phyloP scores from a whole-genome alignment of 2,888 invertebrate species.

The Embidobia sp. region DNA sequence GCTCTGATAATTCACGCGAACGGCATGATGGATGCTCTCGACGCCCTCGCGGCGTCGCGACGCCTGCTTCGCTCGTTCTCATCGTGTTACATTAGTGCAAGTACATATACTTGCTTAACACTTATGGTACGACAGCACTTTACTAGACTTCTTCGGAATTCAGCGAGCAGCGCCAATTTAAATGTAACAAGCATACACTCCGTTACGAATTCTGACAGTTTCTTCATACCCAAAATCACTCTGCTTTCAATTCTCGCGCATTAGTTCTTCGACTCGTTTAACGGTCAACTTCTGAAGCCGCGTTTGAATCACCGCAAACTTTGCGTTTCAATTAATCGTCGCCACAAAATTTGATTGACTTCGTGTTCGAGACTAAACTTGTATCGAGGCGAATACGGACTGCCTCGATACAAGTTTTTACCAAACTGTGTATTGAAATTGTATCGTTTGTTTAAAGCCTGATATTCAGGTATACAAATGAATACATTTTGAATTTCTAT shows the following conservation, averaged over 20 bases:
- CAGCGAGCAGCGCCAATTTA: conserved; percentile 60
- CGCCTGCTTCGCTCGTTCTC: conserved; percentile 72
- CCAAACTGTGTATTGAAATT: too few relatives aligned
- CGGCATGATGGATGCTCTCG: conserved; percentile 78
- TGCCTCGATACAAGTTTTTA: too few relatives aligned
- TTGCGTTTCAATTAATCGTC: too few relatives aligned
- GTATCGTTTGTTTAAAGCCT: too few relatives aligned
- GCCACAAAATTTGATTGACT: too few relatives aligned
- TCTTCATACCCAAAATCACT: conserved; percentile 30
- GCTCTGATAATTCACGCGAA: conserved; percentile 78
- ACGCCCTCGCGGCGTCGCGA: conserved; percentile 78
- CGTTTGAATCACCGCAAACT: too few relatives aligned
- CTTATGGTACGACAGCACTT: conserved; percentile 60
- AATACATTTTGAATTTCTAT: too few relatives aligned
- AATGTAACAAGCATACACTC: conserved; percentile 57
- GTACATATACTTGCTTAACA: conserved; percentile 61
- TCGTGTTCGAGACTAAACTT: too few relatives aligned
- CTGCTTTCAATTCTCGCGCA: neutral
- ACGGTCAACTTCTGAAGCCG: too few relatives aligned
- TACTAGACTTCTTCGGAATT: conserved; percentile 58
- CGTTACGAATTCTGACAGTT: conserved; percentile 44
- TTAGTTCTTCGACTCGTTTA: too few relatives aligned
- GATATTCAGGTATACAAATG: too few relatives aligned
- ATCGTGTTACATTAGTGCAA: conserved; percentile 60
- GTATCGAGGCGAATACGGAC: too few relatives aligned